A percentile compares a stretch with the other conserved stretches of the same genome.
Evolutionary conservation across 2,888 invertebrate genomes (phyloP).

Genomic region (Chrysodeixis includens): DNA sequence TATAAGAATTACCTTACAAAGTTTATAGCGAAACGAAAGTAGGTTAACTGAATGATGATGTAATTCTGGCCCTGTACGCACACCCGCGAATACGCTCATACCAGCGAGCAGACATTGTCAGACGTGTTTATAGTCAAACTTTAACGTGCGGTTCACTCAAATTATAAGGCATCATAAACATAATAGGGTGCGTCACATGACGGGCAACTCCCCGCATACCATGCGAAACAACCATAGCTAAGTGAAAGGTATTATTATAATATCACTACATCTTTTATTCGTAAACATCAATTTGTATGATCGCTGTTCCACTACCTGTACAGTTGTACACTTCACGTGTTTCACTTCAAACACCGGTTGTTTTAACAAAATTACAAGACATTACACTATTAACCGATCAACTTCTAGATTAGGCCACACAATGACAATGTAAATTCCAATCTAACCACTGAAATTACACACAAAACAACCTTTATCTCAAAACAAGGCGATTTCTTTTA

Average conservation of each 20-base stretch:
- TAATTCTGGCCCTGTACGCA: constrained; percentile 74
- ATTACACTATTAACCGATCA: constrained; percentile 30
- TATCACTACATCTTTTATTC: constrained; percentile 27
- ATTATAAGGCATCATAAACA: constrained; percentile 17
- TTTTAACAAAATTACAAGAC: constrained; percentile 27
- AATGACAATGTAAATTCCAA: constrained; percentile 54
- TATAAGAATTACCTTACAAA: constrained; percentile 61
- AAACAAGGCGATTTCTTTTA: constrained; percentile 79
- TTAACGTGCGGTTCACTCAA: constrained; percentile 23
- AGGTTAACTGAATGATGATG: constrained; percentile 72
- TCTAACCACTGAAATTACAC: constrained; percentile 65
- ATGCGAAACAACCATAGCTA: constrained; percentile 31
- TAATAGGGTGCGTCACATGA: constrained; percentile 20
- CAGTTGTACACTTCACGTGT: constrained; percentile 39
- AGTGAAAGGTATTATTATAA: constrained; percentile 40
- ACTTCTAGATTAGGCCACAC: constrained; percentile 44
- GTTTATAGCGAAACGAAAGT: constrained; percentile 71
- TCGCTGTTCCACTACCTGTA: constrained; percentile 27
- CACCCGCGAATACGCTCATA: constrained; percentile 59
- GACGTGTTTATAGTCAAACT: constrained; percentile 32
- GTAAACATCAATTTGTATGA: constrained; percentile 32
- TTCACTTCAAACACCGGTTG: constrained; percentile 33
- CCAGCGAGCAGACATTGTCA: constrained; percentile 45
- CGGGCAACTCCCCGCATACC: constrained; percentile 11
- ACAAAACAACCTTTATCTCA: constrained; percentile 69